Base-by-base conservation (phyloP, 2,888 invertebrate genomes). In the Epinotia nisella region DNA sequence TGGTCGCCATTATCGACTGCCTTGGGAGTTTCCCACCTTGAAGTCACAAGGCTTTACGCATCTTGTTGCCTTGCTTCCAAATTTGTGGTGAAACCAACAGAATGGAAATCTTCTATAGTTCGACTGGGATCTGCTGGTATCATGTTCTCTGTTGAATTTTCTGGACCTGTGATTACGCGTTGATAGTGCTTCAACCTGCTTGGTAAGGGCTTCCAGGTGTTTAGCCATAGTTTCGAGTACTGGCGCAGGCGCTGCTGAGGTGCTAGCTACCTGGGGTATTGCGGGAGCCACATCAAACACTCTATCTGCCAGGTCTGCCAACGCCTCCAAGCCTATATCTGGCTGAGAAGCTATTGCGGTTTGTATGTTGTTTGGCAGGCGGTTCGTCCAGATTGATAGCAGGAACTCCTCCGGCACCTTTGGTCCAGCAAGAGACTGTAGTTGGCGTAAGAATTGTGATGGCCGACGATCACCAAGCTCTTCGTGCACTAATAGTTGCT, bases 241-340 rank as follows among this genome's bases (percentile, higher is more conserved):
- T 56, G 66, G 10, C 3, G 55, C 2, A 2, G 39, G 9, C 19
- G 61, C 24, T 53, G 60, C 19, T 24, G 64, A 53, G n/a, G 65
- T 53, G 19, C 55, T 55, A 19, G 75, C 71, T 9, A 75, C 72
- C 29, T 73, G 69, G 9, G 65, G 72, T 3, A 29, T 39, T 24
- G 70, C 53, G 3, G 74, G 64, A 1, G 65, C 75, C 24, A 77
- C 68, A n/a, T 78, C 76, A 5, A 74, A 60, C 0, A 78, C 60
- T 11, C 71, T 69, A 55, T 78, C 77, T 10, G 77, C 75, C n/a
- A 78, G 55, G 24, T 76, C 75, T n/a, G 77, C 77, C 10, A 76
- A 21, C 19, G 39, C 55, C 3, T 77, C 75, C n/a, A 76, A 55
- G 9, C 56, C 0, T 9, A 29, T 17, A 15, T 51, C 60, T 0